Conservation (phyloP, 2,888 invertebrate genomes). For the Drosophila fungiperda region DNA sequence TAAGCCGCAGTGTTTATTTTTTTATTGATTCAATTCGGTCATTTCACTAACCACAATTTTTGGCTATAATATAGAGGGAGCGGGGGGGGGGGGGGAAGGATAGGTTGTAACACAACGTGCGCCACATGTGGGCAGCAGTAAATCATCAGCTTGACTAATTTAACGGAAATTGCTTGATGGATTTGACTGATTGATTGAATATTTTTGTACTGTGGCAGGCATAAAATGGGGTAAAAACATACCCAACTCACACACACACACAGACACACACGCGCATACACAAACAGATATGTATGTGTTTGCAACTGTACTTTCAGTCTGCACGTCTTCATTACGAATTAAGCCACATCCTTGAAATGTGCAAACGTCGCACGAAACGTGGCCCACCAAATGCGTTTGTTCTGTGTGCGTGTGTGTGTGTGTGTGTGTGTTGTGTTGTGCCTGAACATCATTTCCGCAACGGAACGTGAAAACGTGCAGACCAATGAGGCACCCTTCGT, state of each 20-base stretch:
- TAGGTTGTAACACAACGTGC: slow-evolving; percentile 21
- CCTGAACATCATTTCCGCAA: slow-evolving; percentile 68
- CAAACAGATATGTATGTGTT: slow-evolving; percentile 4
- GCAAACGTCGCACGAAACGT: slow-evolving; percentile 73
- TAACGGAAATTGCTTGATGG: slow-evolving; percentile 73
- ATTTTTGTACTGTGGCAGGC: slow-evolving; percentile 41
- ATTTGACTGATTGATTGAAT: slow-evolving; percentile 77
- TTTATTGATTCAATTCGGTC: slow-evolving; percentile 34
- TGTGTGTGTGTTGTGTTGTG: slow-evolving; percentile 37
- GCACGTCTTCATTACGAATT: slow-evolving; percentile 79
- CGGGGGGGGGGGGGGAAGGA: not conserved
- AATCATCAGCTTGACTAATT: slow-evolving; percentile 70
- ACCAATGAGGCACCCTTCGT: slow-evolving; percentile 38
- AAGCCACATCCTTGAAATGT: slow-evolving; percentile 78
- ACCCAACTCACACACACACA: slow-evolving; percentile 8
- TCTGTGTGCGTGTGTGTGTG: slow-evolving; percentile 20
- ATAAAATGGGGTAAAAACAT: slow-evolving; percentile 24
- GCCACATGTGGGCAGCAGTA: slow-evolving; percentile 20
- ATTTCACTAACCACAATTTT: slow-evolving; percentile 18
- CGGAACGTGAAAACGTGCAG: slow-evolving; percentile 59
- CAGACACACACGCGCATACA: slow-evolving; percentile 1
- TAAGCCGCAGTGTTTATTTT: slow-evolving; percentile 1
- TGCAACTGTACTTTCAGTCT: slow-evolving; percentile 50
- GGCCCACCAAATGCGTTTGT: slow-evolving; percentile 41
- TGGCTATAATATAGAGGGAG: slow-evolving; percentile 1